A percentile compares a stretch with the other conserved stretches of the same genome.
These are phyloP conservation scores for Cryptotermes secundus DNA, from an alignment of 1,140 invertebrate genomes.

Conservation along the genomic window DNA sequence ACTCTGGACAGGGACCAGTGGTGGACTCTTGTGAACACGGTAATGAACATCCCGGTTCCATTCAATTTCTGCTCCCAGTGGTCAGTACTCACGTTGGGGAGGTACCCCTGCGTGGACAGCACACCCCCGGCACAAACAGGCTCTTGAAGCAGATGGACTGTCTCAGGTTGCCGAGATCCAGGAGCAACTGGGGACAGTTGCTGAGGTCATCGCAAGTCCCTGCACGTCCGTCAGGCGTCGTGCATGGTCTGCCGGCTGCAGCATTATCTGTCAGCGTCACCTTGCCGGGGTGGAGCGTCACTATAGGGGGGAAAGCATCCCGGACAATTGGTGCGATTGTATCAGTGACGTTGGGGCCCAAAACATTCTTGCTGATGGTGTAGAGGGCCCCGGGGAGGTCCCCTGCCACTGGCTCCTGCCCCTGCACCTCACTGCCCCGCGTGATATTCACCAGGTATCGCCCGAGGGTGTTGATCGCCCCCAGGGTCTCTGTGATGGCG, in stretches of 20 bases:
- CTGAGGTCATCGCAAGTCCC: conserved; percentile 88
- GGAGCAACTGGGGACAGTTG: conserved; percentile 80
- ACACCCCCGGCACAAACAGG: conserved; percentile 87
- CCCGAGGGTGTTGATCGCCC: conserved; percentile 78
- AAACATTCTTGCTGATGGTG: conserved; percentile 76
- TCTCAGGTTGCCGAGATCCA: conserved; percentile 77
- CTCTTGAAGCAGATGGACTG: conserved; percentile 91
- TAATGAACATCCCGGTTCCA: no score
- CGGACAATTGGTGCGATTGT: conserved; percentile 73
- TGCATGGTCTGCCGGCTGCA: conserved; percentile 57
- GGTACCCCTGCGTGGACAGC: conserved; percentile 65
- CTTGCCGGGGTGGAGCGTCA: conserved; percentile 43
- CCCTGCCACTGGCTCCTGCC: conserved; percentile 39
- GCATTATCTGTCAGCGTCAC: conserved; percentile 37
- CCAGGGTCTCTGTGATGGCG: conserved; percentile 59
- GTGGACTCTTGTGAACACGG: no score
- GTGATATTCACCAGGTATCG: conserved; percentile 80
- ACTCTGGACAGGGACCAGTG: no score
- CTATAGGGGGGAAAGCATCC: conserved; percentile 60
- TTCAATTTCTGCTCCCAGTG: no score
- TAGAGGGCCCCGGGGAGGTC: conserved; percentile 71
- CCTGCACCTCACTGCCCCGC: conserved; percentile 48
- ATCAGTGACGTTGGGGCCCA: conserved; percentile 77
- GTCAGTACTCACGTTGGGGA: background rate
- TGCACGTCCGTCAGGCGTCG: conserved; percentile 71